Percentiles rank a stretch among this genome's conserved stretches.
Conservation (phyloP, 1,140 invertebrate genomes). For the Drosophila gunungcola region DNA sequence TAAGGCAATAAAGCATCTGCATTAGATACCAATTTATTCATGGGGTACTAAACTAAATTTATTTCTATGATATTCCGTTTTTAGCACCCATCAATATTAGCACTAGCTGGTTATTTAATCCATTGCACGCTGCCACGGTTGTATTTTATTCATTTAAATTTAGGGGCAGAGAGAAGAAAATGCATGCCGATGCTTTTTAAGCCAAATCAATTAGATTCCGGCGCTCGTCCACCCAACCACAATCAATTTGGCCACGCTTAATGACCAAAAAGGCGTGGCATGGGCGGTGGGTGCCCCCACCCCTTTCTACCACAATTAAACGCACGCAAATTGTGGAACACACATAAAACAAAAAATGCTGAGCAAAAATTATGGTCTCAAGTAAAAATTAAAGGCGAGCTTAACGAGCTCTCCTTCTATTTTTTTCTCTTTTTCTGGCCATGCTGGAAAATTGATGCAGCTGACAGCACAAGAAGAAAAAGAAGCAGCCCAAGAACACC, state of each 20-base stretch:
- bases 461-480: slow-evolving; percentile 53
- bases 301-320: slow-evolving; percentile 70
- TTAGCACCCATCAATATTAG: not conserved
- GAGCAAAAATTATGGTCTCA: slow-evolving; percentile 67
- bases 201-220: slow-evolving; percentile 52
- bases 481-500: slow-evolving; percentile 39
- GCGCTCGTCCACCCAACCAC: slow-evolving; percentile 13
- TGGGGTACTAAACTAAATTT: not conserved
- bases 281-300: not conserved
- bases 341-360: slow-evolving; percentile 54
- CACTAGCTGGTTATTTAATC: slow-evolving; percentile 2
- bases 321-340: slow-evolving; percentile 67
- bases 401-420: slow-evolving; percentile 65
- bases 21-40: not conserved
- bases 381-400: slow-evolving; percentile 78
- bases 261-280: slow-evolving; percentile 38
- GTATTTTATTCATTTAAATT: slow-evolving; percentile 22
- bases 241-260: slow-evolving; percentile 53
- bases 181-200: slow-evolving; percentile 26
- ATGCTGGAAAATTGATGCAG: slow-evolving; percentile 72
- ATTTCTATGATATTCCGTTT: not conserved
- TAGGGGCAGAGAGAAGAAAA: slow-evolving; percentile 9
- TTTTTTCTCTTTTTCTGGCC: slow-evolving; percentile 2
- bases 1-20: not conserved
- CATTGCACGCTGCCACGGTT: not conserved